Evolutionary conservation across 2,113 vertebrate genomes (phyloP), one percentile per base, ranked within the genome.

Genomic region (Lophochroa leadbeateri): DNA sequence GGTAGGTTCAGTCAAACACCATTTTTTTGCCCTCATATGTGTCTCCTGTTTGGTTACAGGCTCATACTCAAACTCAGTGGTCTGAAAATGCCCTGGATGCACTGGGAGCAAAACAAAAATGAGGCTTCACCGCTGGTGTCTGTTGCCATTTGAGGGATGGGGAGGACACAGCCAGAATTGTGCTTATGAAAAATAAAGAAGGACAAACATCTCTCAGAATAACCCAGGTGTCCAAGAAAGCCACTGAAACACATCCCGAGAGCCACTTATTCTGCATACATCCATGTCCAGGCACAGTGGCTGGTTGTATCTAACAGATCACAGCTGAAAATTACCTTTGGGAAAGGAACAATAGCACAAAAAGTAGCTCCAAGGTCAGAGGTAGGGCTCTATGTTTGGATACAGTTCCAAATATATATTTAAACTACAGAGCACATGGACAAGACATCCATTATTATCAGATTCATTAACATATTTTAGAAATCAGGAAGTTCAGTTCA

Each of bases 401-500:
- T 35, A 89, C 47, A 69, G n/a, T n/a, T 92, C 61, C 80, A 91
- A 92, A 71, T 1, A 94, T 58, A 7, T 41, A 70, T 87, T 75
- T 93, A 71, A 94, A 91, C 79, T 78, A 55, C 77, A 82, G n/a
- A 89, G 77, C 65, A 89, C 77, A 92, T 8, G 31, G 70, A 60
- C 39, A 47, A 84, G 80, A 72, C 67, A 71, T 91, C 75, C 92
- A 80, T 92, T 79, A 92, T 35, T 57, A 78, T 57, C 69, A 72
- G 28, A 79, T 72, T 94, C 80, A 92, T 87, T 79, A 93, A 76
- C 76, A 89, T 88, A 91, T 46, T 84, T 92, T 9, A 71, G 65
- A 86, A 95, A 92, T 84, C 46, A 68, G 28, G 7, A 94, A 86
- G 86, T 86, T 79, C 83, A 89, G 67, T 52, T 95, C 85, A 82